Base-by-base conservation (phyloP, 1,140 invertebrate genomes). In the Amphibalanus amphitrite region DNA sequence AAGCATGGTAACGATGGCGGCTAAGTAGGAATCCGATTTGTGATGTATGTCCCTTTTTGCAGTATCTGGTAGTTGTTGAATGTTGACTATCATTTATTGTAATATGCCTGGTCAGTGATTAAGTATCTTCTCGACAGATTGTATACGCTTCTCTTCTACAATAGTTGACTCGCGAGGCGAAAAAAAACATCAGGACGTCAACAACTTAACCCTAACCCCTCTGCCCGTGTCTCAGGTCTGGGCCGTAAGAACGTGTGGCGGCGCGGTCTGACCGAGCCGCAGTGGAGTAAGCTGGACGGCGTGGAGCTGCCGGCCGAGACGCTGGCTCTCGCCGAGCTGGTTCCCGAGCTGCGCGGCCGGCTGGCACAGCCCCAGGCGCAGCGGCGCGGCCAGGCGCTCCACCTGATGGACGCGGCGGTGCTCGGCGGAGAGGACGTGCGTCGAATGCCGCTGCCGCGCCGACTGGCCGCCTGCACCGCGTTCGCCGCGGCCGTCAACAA, bases 391-490 rank as follows among this genome's bases (percentile, higher is more conserved):
- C 84, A 79, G 69, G 85, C 86, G 3, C 79, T 96, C 1, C 93
- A 97, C 79, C 86, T 95, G 4, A 86, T 97, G 26, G 93, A 97
- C 81, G 92, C 87, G 0, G 80, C 89, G 69, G 82, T 86, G 69
- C 81, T 97, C 15, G 92, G 90, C 69, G 88, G 88, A 25, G 85
- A 85, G 69, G 85, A 91, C 78, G 83, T 96, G 28, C 83, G 85
- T n/a, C 78, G 85, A 1, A 75, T 85, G 40, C 81, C 85, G 67
- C 85, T 91, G 72, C 40, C 82, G 82, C 76, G 80, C 80, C 83
- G 84, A 13, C 77, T 82, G 6, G 74, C 76, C 72, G 76, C 82
- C 74, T 83, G 83, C 72, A 77, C 78, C 59, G 84, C 83, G 75
- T 86, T 86, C 79, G 83, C 83, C 26, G 83, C 84, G 72, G 86